Evolutionary conservation across 2,797 vertebrate species (phyloP), one percentile per base, ranked within the genome.

Genomic region (Ceyx erithaca): DNA sequence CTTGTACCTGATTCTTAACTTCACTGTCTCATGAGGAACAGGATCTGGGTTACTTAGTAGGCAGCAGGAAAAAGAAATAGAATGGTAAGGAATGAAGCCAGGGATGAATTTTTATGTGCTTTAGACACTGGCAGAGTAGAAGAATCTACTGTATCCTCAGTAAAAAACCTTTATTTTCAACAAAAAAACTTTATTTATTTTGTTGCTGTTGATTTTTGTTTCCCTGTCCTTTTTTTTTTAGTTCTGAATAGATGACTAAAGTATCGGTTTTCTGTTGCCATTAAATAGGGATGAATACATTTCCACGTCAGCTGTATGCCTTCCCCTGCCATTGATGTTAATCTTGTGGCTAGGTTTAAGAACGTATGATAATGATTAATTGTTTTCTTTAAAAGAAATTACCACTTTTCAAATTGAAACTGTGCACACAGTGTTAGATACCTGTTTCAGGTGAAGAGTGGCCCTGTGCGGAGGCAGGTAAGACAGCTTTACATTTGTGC

Each of bases 361-460:
- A 49, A 70, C 10, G 9, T 35, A 4, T 8, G 2, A 12, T 15
- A 40, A 40, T 40, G 37, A 1, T 5, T 20, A 46, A 31, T 61
- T 5, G 19, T 20, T 35, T 14, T 25, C 35, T 31, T 61, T 20
- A 58, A 13, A 72, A 62, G 17, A 80, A 75, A 66, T 25, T 0
- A 2, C 9, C 2, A 1, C 28, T 67, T 87, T 79, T 81, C 12
- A 48, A 10, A 14, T 7, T 18, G 43, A 40, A 69, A 2, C 45
- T 0, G 1, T 63, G 48, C 10, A 3, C 46, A 1, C 0, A 4
- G 54, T 46, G 52, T 59, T 40, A 23, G 62, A 5, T 31, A 23
- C 8, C 0, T 0, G 15, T 70, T 61, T 72, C 23, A 19, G 67
- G 12, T 2, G 1, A 21, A 10, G 55, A 55, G 43, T 12, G 49